Evolutionary conservation across 1,140 invertebrate species (phyloP).

Genomic region (Brachionus paranguensis): DNA sequence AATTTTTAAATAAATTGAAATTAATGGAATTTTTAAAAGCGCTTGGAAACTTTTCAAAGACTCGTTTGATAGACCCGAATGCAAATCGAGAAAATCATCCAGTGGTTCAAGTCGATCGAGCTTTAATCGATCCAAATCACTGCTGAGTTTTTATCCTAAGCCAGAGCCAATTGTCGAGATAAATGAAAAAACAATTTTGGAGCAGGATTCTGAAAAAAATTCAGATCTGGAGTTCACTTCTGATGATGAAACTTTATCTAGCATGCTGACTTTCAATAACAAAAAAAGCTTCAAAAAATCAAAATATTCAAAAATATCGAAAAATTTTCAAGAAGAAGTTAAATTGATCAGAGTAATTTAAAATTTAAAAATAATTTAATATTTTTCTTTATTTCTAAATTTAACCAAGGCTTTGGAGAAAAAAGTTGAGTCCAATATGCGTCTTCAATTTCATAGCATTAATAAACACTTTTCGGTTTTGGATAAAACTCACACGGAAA

Average conservation of each 20-base stretch:
- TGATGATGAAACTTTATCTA: not conserved
- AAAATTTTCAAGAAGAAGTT: not conserved
- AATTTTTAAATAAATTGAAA: not conserved
- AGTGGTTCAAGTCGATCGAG: not conserved
- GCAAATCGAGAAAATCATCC: not conserved
- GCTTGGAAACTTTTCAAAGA: conserved; percentile 11
- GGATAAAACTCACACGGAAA: not conserved
- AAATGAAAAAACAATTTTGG: not conserved
- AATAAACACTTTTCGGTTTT: conserved; percentile 9
- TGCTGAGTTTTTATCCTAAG: not conserved
- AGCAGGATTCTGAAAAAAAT: not conserved
- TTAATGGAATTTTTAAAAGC: not conserved
- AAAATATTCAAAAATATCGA: not conserved
- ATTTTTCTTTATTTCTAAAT: not conserved
- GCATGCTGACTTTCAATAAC: not conserved
- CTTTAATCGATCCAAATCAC: not conserved
- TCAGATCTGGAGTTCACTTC: not conserved
- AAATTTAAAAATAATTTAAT: not conserved
- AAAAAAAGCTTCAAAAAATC: not conserved
- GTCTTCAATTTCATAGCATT: conserved; percentile 21
- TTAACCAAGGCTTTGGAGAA: conserved; percentile 6
- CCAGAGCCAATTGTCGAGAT: not conserved
- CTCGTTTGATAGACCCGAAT: not conserved
- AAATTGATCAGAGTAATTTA: not conserved
- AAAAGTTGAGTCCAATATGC: not conserved